These are phyloP conservation scores for Euwallacea similis DNA, from an alignment of 1,140 invertebrate genomes.

Conservation along the genomic window DNA sequence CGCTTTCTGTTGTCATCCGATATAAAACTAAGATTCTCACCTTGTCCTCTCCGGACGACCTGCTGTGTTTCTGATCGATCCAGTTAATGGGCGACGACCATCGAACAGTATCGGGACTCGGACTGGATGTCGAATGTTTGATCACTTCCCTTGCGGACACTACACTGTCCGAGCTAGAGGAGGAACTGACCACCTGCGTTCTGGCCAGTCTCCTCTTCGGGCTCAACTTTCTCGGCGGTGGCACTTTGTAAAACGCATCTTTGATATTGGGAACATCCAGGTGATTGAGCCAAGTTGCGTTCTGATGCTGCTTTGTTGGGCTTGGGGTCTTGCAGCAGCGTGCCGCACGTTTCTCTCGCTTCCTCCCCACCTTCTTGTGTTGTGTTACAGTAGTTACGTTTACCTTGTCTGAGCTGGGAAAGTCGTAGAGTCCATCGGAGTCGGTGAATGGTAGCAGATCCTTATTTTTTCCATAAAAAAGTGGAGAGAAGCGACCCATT, in stretches of 20 bases:
- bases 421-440: slow-evolving; percentile 76
- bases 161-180: slow-evolving; percentile 59
- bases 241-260: slow-evolving; percentile 45
- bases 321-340: slow-evolving; percentile 52
- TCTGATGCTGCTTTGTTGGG: slow-evolving; percentile 58
- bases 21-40: slow-evolving; percentile 40
- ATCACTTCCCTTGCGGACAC: slow-evolving; percentile 51
- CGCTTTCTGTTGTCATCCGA: too few relatives aligned
- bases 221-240: slow-evolving; percentile 54
- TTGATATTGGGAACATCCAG: slow-evolving; percentile 49
- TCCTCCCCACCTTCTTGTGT: slow-evolving; percentile 59
- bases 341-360: slow-evolving; percentile 52
- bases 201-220: slow-evolving; percentile 56
- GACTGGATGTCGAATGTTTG: slow-evolving; percentile 49
- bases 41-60: slow-evolving; percentile 53
- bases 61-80: slow-evolving; percentile 44
- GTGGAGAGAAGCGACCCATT: slow-evolving; percentile 65
- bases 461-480: slow-evolving; percentile 67
- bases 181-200: slow-evolving; percentile 55
- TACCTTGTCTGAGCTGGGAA: slow-evolving; percentile 69
- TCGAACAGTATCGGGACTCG: slow-evolving; percentile 49
- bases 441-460: slow-evolving; percentile 69
- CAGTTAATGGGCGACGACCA: slow-evolving; percentile 50
- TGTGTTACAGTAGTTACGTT: slow-evolving; percentile 46
- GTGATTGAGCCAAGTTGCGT: slow-evolving; percentile 53